Evolutionary conservation across 2,113 vertebrate species (phyloP), one percentile per base, ranked within the genome.

Genomic region (Asarcornis scutulata): DNA sequence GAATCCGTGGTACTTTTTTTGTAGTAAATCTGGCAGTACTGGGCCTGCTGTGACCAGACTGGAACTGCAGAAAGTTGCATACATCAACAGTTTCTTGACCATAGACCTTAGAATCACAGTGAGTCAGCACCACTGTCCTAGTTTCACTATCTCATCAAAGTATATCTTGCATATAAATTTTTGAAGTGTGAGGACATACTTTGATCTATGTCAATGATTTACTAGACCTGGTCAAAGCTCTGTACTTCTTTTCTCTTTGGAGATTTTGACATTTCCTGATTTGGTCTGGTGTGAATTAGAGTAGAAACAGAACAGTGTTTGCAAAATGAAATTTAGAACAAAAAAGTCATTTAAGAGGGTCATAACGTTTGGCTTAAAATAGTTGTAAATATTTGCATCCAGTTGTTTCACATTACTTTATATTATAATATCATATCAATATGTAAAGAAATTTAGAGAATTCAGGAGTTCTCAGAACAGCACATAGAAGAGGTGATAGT

Each of bases 221-320:
- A 64, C 26, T 34, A 60, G 40, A 50, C 22, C 52, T 79, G 48
- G 60, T 72, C 4, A 13, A 86, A 93, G 26, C 27, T 3, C 29
- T 52, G 26, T 2, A 20, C 67, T 92, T 86, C 6, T 4, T 90
- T 92, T 86, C 32, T 92, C 73, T 86, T 1, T 1, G 17, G 60
- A 92, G 42, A 82, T 60, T 87, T 36, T 92, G 81, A 44, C 6
- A 31, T 89, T 88, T 93, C 60, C 55, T 90, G n/a, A 86, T 92
- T 95, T 92, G n/a, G 20, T 91, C 42, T 86, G n/a, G 6, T 78
- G 48, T 92, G 80, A 91, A 46, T 89, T 56, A 82, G 34, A 86
- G 26, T 91, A 26, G 34, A 88, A 90, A 71, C 13, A 87, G 53
- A 91, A 48, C 15, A 48, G 20, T 25, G 38, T 91, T 69, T 73